phyloP scores from a whole-genome alignment of 2,113 vertebrate genomes.

The Cnemophilus loriae region DNA sequence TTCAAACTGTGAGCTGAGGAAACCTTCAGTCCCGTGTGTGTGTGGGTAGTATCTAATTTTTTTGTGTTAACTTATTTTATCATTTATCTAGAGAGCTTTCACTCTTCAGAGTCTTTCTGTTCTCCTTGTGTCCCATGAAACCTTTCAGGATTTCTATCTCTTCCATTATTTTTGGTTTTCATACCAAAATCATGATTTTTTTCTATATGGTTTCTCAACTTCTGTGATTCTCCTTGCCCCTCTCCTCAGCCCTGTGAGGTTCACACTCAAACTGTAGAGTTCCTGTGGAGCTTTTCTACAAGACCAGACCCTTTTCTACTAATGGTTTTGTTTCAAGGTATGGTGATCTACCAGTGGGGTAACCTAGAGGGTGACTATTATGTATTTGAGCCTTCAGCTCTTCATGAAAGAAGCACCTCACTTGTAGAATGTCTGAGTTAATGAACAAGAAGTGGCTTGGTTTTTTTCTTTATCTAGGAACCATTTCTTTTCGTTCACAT shows the following conservation, averaged over 20 bases:
- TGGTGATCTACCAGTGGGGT: not conserved
- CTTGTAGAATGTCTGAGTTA: not conserved
- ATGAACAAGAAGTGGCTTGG: not conserved
- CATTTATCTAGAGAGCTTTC: not conserved
- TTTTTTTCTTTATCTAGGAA: not conserved
- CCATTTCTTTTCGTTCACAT: not conserved
- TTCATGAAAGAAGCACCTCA: not conserved
- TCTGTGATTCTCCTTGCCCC: not conserved
- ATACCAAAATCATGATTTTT: rapidly evolving
- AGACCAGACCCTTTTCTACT: not conserved
- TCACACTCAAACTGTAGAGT: not conserved
- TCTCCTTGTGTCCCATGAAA: not conserved
- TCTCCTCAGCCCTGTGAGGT: not conserved
- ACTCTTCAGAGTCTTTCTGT: not conserved
- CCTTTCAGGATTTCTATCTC: not conserved
- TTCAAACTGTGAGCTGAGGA: not conserved
- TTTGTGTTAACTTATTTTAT: not conserved
- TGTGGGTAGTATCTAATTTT: not conserved
- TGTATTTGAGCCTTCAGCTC: not conserved
- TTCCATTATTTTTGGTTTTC: not conserved
- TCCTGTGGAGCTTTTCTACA: not conserved
- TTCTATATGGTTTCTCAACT: not conserved
- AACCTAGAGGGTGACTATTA: not conserved
- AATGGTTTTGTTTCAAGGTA: not conserved
- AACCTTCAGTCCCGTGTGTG: not conserved